phyloP scores from a whole-genome alignment of 2,113 vertebrate species.

The Malaclemys terrapin region DNA sequence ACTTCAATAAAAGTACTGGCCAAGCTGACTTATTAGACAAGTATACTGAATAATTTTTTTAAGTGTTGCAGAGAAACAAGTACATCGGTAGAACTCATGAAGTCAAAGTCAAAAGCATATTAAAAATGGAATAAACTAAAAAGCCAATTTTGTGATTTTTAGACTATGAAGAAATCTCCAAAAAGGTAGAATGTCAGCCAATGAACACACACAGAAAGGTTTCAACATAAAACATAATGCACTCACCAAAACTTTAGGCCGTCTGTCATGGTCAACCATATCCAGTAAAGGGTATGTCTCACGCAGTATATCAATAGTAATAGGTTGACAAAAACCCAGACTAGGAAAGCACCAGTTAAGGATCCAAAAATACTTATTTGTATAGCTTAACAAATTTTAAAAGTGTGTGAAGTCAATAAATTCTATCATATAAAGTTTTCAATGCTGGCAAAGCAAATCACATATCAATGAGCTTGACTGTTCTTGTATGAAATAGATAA shows the following conservation, averaged over 20 bases:
- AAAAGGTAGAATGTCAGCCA: rapidly evolving
- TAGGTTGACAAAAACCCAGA: conserved; percentile 86
- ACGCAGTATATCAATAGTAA: conserved; percentile 85
- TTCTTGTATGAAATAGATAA: background rate
- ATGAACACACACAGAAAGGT: background rate
- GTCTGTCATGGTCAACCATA: conserved; percentile 87
- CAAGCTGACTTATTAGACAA: background rate
- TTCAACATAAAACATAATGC: background rate
- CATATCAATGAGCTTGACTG: too few species aligned
- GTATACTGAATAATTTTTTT: background rate
- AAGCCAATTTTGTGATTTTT: background rate
- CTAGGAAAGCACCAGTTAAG: conserved; percentile 74
- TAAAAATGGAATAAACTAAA: background rate
- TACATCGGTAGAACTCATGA: background rate
- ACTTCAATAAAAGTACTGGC: background rate
- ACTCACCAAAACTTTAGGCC: conserved; percentile 81
- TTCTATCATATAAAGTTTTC: rapidly evolving
- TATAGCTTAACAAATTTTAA: background rate
- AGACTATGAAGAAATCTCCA: background rate
- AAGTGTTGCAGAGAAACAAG: conserved; percentile 9
- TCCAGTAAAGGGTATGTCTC: conserved; percentile 89
- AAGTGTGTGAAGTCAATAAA: background rate
- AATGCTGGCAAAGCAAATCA: background rate
- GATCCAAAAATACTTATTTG: background rate
- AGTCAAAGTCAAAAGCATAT: background rate